Evolutionary conservation across 2,888 invertebrate genomes (phyloP).

Genomic region (Tiphia femorata): DNA sequence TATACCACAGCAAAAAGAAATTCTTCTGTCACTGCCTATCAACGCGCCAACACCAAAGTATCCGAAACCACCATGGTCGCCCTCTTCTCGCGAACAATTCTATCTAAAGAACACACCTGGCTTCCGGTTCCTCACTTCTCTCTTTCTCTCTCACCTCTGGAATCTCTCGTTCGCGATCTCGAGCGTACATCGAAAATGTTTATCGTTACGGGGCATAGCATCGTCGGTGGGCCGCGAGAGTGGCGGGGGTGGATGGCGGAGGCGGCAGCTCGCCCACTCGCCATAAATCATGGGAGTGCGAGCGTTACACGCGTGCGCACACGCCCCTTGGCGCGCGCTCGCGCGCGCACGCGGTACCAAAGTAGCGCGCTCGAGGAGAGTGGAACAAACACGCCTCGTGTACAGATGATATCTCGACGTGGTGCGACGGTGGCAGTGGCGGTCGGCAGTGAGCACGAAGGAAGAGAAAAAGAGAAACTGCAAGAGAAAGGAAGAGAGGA

Average conservation of each 20-base stretch:
- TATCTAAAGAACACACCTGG: no score
- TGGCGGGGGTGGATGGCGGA: not conserved
- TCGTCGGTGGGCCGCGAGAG: no score
- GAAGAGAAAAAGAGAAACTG: not conserved
- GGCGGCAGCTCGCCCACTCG: constrained; percentile 34
- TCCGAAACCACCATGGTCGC: no score
- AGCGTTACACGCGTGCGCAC: not conserved
- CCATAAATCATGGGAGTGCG: constrained; percentile 31
- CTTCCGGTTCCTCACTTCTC: constrained; percentile 9
- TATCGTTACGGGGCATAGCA: constrained; percentile 36
- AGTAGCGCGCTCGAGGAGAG: constrained; percentile 24
- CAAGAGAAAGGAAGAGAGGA: not conserved
- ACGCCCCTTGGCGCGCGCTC: not conserved
- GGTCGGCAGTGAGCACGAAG: not conserved
- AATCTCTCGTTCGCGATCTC: constrained; percentile 11
- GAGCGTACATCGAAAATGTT: constrained; percentile 35
- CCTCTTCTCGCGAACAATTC: no score
- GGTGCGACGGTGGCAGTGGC: constrained; percentile 14
- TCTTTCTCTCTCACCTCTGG: constrained; percentile 11
- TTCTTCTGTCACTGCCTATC: no score
- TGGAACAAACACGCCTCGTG: constrained; percentile 34
- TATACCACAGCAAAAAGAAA: no score
- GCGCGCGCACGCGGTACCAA: no score
- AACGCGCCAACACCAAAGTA: no score
- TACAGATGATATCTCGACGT: constrained; percentile 37